Evolutionary conservation across 2,888 invertebrate species (phyloP), one percentile per base, ranked within the genome.

Genomic region (Megastigmus dorsalis): DNA sequence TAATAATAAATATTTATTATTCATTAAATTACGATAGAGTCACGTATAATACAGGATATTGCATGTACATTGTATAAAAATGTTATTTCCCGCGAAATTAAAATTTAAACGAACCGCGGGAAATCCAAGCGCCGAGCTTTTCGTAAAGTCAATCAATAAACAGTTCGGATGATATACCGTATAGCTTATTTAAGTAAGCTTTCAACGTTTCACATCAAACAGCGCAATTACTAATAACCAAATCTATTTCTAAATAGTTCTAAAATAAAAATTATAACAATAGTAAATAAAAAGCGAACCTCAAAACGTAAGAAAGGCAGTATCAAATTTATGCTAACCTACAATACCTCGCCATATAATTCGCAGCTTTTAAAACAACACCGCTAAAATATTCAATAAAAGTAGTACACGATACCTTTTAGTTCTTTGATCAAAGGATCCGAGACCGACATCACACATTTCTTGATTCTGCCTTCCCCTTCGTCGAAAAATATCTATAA

Each of bases 401-500:
- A 38, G 20, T 41, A 20, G 9, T 26, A 30, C 59, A 43, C 74
- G 83, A 87, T n/a, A 91, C 91, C 90, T 90, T 92, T 92, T 71
- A 92, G 84, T 84, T 91, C 90, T 85, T 90, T 91, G 77, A 92
- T 85, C 76, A 91, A 86, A 48, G 92, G 91, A 87, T 91, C 90
- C 80, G 89, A 90, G 75, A 91, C 90, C 80, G 91, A 90, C 91
- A 92, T 91, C 74, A 82, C 80, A 80, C 79, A 84, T 83, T 79
- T 75, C 63, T 60, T 15, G 26, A 26, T 48, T 10, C 18, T n/a
- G 26, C 45, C 26, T 20, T 20, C 43, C 55, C 67, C 26, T 30
- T 18, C 10, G 13, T 5, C 45, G 45, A 60, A 62, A 57, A 63
- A 63, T 36, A 10, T 23, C 1, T 15, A n/a, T n/a, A n/a, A n/a